Percentiles rank a stretch among this genome's conserved stretches.
Conservation (phyloP, 2,797 vertebrate genomes). For the Podarcis siculus region DNA sequence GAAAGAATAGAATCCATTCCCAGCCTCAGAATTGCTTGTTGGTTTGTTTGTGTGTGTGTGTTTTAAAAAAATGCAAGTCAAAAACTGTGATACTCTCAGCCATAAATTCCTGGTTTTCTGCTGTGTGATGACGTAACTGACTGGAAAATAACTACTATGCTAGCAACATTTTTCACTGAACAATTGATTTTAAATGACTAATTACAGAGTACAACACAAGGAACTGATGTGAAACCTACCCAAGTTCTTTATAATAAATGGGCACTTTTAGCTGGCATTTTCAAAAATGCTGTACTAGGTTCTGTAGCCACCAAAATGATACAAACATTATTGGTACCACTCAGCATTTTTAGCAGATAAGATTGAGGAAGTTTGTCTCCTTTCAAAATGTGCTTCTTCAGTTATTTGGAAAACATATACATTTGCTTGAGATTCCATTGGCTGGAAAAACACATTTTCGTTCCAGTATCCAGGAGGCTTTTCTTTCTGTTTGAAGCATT, state of each 20-base stretch:
- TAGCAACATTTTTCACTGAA: slow-evolving; percentile 15
- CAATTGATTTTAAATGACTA: neutral
- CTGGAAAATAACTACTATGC: neutral
- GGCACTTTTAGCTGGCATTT: neutral
- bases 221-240: slow-evolving; percentile 10
- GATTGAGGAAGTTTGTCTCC: neutral
- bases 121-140: neutral
- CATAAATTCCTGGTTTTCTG: neutral
- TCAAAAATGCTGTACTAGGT: slow-evolving; percentile 34
- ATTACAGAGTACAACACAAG: neutral
- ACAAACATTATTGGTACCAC: neutral
- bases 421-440: neutral
- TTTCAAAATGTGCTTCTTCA: neutral
- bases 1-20: neutral
- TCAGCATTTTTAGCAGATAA: neutral
- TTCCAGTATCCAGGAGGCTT: neutral
- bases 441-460: neutral
- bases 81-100: neutral
- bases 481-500: neutral
- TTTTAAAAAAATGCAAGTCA: neutral
- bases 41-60: too few relatives aligned
- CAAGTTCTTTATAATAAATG: neutral
- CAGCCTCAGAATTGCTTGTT: neutral
- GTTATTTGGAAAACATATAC: neutral
- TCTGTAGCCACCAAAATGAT: neutral